Evolutionary conservation across 2,888 invertebrate genomes (phyloP), one percentile per base, ranked within the genome.

Genomic region (Ptilodon capucinus): DNA sequence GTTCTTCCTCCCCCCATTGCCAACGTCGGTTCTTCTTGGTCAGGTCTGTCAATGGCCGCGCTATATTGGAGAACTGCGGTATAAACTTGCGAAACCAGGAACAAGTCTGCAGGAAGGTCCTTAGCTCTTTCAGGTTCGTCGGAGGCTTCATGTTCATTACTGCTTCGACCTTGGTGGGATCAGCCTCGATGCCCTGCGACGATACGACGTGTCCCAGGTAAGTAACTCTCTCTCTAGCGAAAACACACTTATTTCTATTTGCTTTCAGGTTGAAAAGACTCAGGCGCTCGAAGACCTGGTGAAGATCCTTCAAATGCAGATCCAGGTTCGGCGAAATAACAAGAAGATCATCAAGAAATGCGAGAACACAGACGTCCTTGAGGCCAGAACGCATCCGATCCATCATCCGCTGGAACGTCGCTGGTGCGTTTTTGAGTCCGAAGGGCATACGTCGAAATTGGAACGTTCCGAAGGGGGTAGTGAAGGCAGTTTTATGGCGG

Each of bases 71-170:
- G 25, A 64, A 67, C 0, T 58, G 35, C 0, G 55, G 48, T 2
- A 68, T 57, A 34, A 68, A 68, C 2, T 58, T 53, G 0, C 67
- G 41, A 14, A 58, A 68, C 68, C 68, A 71, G 0, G 58, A 54
- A 32, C 60, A 62, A 1, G 53, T 60, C 39, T 48, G 46, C 2
- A 53, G 13, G 21, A 53, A 53, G 0, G 46, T 44, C 28, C 39
- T 14, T 0, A 55, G 14, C 1, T 57, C 46, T 25, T 49, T 40
- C 1, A 55, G 40, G 28, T 51, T 55, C 1, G 30, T 41, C 1
- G 58, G 58, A 1, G 5, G 21, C 21, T 41, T 30, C 32, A 48
- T 49, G 1, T 52, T 47, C 5, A 51, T 0, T 1, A 64, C 56
- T 8, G 64, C 60, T 4, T 47, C n/a, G 0, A 56, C 48, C 51